Conservation (phyloP, 2,888 invertebrate species). For the Leptogaster cylindrica region DNA sequence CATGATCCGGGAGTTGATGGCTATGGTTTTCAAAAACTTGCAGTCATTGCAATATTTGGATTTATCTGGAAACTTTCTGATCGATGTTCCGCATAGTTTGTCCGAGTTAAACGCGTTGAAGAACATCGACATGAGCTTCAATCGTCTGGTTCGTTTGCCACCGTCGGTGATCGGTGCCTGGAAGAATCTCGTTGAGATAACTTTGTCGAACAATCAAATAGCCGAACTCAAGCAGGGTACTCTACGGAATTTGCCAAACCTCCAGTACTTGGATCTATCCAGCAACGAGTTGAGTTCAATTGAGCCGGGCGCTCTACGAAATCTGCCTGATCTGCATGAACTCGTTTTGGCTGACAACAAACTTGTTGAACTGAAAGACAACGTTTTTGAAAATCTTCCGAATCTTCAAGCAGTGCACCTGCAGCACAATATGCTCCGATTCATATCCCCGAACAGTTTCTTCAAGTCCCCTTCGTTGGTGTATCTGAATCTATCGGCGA, state of each 20-base stretch:
- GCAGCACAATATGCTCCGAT: slow-evolving; percentile 79
- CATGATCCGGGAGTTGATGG: slow-evolving; percentile 72
- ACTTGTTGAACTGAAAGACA: slow-evolving; percentile 75
- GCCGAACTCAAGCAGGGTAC: slow-evolving; percentile 73
- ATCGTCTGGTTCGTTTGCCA: slow-evolving; percentile 74
- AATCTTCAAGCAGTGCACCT: slow-evolving; percentile 70
- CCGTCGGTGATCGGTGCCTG: slow-evolving; percentile 74
- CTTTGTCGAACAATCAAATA: slow-evolving; percentile 77
- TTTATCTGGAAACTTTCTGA: slow-evolving; percentile 78
- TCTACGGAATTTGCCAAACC: slow-evolving; percentile 72
- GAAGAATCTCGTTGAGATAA: slow-evolving; percentile 72
- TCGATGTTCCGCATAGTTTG: slow-evolving; percentile 74
- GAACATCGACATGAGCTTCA: slow-evolving; percentile 78
- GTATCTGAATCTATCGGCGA: slow-evolving; percentile 82
- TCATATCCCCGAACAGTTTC: slow-evolving; percentile 77
- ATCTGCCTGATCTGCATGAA: slow-evolving; percentile 72
- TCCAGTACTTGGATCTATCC: slow-evolving; percentile 79
- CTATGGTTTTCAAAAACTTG: slow-evolving; percentile 68
- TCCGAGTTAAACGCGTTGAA: slow-evolving; percentile 72
- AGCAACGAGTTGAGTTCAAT: slow-evolving; percentile 80
- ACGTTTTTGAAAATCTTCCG: slow-evolving; percentile 78
- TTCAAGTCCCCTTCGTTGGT: slow-evolving; percentile 78
- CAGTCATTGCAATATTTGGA: slow-evolving; percentile 76
- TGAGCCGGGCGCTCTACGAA: slow-evolving; percentile 74
- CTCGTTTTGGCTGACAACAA: slow-evolving; percentile 76